Evolutionary conservation across 2,888 invertebrate species (phyloP).

Genomic region (Cephus sareptanus): DNA sequence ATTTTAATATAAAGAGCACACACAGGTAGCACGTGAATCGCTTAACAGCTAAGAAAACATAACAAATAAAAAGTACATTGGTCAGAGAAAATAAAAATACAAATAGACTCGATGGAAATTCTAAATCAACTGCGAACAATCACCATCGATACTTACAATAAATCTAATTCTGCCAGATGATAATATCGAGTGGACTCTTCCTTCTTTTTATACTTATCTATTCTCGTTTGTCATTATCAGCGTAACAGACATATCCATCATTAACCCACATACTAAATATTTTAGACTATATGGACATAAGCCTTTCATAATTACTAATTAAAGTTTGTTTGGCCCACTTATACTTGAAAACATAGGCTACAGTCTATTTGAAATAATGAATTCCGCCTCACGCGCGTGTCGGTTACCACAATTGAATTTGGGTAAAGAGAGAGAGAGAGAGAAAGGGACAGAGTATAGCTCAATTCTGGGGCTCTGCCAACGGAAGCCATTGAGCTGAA

Average conservation of each 20-base stretch:
- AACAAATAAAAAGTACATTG: not conserved
- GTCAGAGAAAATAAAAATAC: not conserved
- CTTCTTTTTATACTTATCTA: not conserved
- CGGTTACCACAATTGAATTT: not conserved
- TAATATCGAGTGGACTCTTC: not conserved
- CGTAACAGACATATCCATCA: too few relatives aligned
- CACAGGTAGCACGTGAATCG: not conserved
- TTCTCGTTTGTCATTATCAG: not conserved
- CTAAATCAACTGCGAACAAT: not conserved
- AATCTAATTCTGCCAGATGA: not conserved
- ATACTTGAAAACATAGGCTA: not conserved
- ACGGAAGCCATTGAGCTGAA: constrained; percentile 71
- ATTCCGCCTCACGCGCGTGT: not conserved
- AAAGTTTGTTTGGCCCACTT: not conserved
- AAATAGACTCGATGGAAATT: not conserved
- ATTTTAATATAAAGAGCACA: not conserved
- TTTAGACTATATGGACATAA: too few relatives aligned
- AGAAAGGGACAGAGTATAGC: not conserved
- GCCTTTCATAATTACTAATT: not conserved
- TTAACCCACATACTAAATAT: too few relatives aligned
- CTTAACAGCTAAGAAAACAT: not conserved
- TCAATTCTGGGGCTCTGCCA: constrained; percentile 63
- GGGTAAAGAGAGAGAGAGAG: not conserved
- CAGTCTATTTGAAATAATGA: not conserved
- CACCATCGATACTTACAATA: not conserved